phyloP scores from a whole-genome alignment of 1,140 invertebrate species.

The Dolichoris vasculosae region DNA sequence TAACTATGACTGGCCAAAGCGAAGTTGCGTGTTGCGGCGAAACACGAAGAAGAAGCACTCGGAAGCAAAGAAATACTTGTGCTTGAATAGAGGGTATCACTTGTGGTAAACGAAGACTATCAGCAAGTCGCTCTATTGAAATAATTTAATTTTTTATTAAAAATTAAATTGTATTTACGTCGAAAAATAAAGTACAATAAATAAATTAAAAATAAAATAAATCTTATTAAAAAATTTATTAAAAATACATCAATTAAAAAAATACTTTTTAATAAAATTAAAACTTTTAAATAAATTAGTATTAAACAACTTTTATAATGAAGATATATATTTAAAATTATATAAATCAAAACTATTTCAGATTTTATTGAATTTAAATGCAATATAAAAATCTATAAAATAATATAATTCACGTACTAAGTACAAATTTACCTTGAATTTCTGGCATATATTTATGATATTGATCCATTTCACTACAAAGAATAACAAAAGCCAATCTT shows the following conservation, averaged over 20 bases:
- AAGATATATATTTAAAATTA: too few species aligned
- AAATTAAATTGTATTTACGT: too few species aligned
- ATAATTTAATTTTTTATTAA: background rate
- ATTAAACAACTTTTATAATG: too few species aligned
- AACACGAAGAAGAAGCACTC: slow-evolving; percentile 91
- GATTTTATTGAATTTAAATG: background rate
- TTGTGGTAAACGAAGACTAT: slow-evolving; percentile 87
- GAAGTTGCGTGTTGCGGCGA: slow-evolving; percentile 91
- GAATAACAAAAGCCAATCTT: slow-evolving; percentile 91
- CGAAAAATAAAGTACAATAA: too few species aligned
- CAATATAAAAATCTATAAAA: background rate
- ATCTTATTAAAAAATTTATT: too few species aligned
- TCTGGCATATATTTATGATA: slow-evolving; percentile 95
- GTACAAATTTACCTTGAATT: slow-evolving; percentile 85
- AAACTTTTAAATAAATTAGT: too few species aligned
- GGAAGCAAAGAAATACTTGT: slow-evolving; percentile 93
- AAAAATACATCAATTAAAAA: too few species aligned
- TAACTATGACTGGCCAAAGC: slow-evolving; percentile 95
- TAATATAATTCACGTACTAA: background rate
- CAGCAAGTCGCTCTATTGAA: slow-evolving; percentile 87
- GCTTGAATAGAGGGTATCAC: slow-evolving; percentile 89
- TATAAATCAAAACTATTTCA: too few species aligned
- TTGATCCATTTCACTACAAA: slow-evolving; percentile 94
- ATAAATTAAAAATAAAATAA: too few species aligned
- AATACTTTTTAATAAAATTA: too few species aligned